phyloP scores from a whole-genome alignment of 2,797 vertebrate genomes.

The Ispidina picta region DNA sequence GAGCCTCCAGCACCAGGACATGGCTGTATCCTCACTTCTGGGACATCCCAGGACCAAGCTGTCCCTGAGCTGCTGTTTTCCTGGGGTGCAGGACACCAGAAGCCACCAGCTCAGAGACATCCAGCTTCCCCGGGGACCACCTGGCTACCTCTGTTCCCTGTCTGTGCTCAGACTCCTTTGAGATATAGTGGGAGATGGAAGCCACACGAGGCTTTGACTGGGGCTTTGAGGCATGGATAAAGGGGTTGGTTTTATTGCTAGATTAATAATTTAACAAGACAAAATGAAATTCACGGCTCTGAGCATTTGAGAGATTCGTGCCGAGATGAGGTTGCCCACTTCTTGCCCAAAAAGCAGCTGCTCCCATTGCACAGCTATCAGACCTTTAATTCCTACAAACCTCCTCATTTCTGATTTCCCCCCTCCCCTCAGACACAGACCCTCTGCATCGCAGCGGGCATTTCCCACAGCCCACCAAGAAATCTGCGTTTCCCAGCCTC shows the following conservation, averaged over 20 bases:
- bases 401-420: background rate
- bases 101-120: background rate
- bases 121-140: background rate
- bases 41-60: background rate
- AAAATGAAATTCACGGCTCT: conserved; percentile 25
- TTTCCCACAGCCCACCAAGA: background rate
- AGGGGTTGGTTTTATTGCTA: conserved; percentile 4
- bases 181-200: background rate
- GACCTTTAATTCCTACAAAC: background rate
- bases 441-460: fast-evolving
- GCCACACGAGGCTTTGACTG: fast-evolving
- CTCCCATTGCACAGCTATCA: background rate
- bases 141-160: background rate
- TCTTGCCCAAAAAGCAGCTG: background rate
- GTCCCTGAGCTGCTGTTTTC: background rate
- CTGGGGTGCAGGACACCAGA: background rate
- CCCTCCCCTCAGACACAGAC: background rate
- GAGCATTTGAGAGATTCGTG: background rate
- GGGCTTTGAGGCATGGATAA: background rate
- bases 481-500: background rate
- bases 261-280: conserved; percentile 56
- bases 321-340: background rate
- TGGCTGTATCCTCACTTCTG: fast-evolving
- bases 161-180: background rate
- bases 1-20: background rate